Evolutionary conservation across 2,113 vertebrate species (phyloP).

Genomic region (Sinocyclocheilus rhinocerous): DNA sequence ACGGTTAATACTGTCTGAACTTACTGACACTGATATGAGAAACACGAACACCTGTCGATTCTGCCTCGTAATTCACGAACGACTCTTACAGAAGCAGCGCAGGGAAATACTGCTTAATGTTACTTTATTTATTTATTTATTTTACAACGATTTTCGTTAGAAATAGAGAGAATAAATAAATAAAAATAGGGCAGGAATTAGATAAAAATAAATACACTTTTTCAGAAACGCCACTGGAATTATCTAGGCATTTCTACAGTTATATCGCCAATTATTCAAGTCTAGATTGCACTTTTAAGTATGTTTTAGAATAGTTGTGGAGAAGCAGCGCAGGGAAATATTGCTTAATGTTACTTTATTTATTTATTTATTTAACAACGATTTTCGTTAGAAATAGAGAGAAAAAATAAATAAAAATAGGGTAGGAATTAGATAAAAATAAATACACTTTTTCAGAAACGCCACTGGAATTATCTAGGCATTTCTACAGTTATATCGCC

Average conservation of each 20-base stretch:
- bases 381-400: no score
- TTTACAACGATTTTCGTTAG: no score
- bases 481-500: no score
- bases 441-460: neutral
- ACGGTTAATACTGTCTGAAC: conserved; percentile 60
- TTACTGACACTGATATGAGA: conserved; percentile 68
- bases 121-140: neutral
- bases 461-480: no score
- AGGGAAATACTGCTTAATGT: neutral
- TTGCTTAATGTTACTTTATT: neutral
- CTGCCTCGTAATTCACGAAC: neutral
- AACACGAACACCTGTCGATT: conserved; percentile 12
- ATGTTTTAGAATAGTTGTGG: no score
- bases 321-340: neutral
- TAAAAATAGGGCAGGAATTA: no score
- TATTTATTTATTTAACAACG: neutral
- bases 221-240: neutral
- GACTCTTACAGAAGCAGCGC: neutral
- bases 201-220: neutral
- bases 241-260: no score
- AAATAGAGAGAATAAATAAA: no score
- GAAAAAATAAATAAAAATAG: no score
- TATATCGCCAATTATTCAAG: no score
- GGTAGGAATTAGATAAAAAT: no score
- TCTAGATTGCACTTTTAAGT: no score